These are phyloP conservation scores for Artibeus jamaicensis DNA, from an alignment of 2,797 vertebrate genomes.

Conservation along the genomic window DNA sequence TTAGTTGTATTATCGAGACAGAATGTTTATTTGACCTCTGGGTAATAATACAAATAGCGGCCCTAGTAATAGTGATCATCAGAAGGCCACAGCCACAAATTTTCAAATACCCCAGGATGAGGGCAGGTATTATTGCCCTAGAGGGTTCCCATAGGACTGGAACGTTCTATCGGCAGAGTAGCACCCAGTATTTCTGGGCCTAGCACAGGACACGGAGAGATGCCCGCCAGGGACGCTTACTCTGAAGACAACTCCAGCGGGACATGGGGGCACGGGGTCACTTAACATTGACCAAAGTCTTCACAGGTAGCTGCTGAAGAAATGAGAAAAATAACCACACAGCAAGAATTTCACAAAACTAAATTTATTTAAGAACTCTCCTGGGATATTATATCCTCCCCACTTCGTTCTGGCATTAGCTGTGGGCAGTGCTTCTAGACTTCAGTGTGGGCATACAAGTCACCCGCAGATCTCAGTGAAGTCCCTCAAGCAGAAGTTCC, in stretches of 20 bases:
- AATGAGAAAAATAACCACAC: neutral
- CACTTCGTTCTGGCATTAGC: neutral
- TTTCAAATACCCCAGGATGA: neutral
- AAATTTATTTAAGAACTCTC: slow-evolving; percentile 6
- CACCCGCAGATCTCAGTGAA: neutral
- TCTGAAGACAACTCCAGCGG: neutral
- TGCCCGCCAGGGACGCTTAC: neutral
- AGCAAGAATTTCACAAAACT: neutral
- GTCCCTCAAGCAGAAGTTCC: neutral
- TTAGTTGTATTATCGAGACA: neutral
- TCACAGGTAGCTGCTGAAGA: neutral
- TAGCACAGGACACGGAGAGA: neutral
- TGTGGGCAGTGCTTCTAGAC: neutral
- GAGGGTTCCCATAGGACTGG: neutral
- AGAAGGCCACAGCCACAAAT: neutral
- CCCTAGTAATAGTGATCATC: neutral
- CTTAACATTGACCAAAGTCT: neutral
- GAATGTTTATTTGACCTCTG: neutral
- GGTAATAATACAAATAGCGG: neutral
- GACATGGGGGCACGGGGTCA: neutral
- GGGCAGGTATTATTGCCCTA: neutral
- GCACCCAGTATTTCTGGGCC: neutral
- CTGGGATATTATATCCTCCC: too few relatives aligned
- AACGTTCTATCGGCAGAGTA: neutral
- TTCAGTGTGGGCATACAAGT: neutral